Conservation (phyloP, 2,888 invertebrate species). For the Galerucella pusilla region DNA sequence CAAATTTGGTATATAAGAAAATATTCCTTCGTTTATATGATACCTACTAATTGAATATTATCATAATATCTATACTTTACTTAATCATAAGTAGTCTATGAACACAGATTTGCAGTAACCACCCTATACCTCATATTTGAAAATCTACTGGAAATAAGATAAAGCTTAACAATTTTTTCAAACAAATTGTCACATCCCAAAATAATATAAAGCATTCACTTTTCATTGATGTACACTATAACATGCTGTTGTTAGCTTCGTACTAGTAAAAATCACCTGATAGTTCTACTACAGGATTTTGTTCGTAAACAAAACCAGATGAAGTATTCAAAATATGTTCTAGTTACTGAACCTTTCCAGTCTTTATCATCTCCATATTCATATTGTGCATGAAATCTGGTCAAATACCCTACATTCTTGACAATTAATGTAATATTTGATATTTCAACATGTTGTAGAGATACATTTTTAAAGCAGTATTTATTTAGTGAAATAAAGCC, state of each 20-base stretch:
- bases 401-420: too few relatives aligned
- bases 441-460: neutral
- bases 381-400: too few relatives aligned
- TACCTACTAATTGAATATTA: neutral
- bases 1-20: too few relatives aligned
- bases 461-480: neutral
- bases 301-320: neutral
- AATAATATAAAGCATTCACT: constrained; percentile 2
- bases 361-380: too few relatives aligned
- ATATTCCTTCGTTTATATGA: too few relatives aligned
- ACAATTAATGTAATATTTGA: too few relatives aligned
- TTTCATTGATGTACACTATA: neutral
- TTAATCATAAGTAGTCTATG: neutral
- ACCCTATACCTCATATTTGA: neutral
- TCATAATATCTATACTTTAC: neutral
- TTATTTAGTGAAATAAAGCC: neutral
- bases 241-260: neutral
- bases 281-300: too few relatives aligned
- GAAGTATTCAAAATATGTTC: too few relatives aligned
- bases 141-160: neutral
- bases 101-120: neutral
- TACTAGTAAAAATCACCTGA: neutral
- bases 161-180: neutral
- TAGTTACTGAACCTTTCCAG: too few relatives aligned
- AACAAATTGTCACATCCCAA: neutral